These are phyloP conservation scores for Nemapogon koenigi DNA, from an alignment of 2,888 invertebrate species.

Conservation along the genomic window DNA sequence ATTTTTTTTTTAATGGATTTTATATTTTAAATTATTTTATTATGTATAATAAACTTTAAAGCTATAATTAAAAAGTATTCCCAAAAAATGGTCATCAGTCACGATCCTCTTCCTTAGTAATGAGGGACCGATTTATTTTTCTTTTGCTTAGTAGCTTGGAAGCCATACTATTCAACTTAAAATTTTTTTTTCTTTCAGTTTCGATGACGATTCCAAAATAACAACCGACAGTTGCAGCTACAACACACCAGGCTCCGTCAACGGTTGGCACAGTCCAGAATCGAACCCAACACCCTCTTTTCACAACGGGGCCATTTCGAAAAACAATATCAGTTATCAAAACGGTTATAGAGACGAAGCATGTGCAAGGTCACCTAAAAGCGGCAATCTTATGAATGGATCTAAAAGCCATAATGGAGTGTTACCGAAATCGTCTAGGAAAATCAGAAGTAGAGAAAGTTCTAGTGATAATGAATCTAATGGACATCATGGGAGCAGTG, in stretches of 20 bases:
- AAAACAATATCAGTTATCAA: constrained; percentile 29
- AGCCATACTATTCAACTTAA: too few species aligned
- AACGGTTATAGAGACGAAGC: constrained; percentile 36
- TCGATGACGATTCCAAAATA: constrained; percentile 65
- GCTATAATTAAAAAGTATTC: too few species aligned
- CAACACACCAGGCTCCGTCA: constrained; percentile 59
- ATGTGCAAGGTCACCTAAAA: constrained; percentile 42
- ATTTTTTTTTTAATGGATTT: too few species aligned
- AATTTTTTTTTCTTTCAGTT: constrained; percentile 29
- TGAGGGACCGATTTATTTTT: too few species aligned
- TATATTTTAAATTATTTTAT: too few species aligned
- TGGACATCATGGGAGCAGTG: constrained; percentile 47
- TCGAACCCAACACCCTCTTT: constrained; percentile 32
- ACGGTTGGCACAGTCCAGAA: constrained; percentile 65
- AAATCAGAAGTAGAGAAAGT: constrained; percentile 41
- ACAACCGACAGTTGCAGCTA: constrained; percentile 67
- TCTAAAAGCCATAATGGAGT: constrained; percentile 51
- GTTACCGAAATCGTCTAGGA: constrained; percentile 30
- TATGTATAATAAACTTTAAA: too few species aligned
- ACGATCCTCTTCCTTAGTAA: too few species aligned
- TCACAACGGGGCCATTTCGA: constrained; percentile 53
- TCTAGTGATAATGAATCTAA: constrained; percentile 43
- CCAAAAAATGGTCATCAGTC: too few species aligned
- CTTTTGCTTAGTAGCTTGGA: too few species aligned
- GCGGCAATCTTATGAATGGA: constrained; percentile 50